Conservation (phyloP, 2,888 invertebrate species). For the Kryphioiulus occultus region DNA sequence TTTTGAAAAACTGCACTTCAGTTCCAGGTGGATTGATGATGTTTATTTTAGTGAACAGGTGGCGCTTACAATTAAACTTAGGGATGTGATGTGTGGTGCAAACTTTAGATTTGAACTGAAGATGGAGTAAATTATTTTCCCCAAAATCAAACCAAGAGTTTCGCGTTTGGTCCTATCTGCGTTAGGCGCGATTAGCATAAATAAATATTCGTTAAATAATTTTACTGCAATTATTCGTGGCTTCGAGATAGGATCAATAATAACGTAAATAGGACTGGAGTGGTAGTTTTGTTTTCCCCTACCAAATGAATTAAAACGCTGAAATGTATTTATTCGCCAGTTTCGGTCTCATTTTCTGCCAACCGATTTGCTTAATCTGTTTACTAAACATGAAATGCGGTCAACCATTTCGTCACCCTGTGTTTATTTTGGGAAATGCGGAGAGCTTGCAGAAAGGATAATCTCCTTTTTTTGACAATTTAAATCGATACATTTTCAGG, state of each 20-base stretch:
- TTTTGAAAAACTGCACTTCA: too few relatives aligned
- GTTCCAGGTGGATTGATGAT: too few relatives aligned
- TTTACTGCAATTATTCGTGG: neutral
- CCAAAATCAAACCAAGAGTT: neutral
- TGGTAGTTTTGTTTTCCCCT: neutral
- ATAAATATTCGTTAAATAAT: neutral
- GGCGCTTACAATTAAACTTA: neutral
- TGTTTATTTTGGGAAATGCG: neutral
- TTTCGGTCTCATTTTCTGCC: too few relatives aligned
- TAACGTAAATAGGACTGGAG: neutral
- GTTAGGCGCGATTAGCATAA: neutral
- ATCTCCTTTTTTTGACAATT: too few relatives aligned
- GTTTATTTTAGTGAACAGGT: neutral
- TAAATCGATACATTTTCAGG: too few relatives aligned
- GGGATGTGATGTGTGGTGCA: neutral
- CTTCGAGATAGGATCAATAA: neutral
- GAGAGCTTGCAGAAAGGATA: too few relatives aligned
- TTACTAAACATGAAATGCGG: neutral
- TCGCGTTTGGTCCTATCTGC: neutral
- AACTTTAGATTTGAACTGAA: neutral
- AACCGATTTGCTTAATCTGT: neutral
- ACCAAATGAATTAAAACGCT: too few relatives aligned
- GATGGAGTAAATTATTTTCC: neutral
- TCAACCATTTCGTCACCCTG: neutral
- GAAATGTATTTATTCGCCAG: too few relatives aligned